phyloP scores from a whole-genome alignment of 2,888 invertebrate genomes.

The Timandra comae region DNA sequence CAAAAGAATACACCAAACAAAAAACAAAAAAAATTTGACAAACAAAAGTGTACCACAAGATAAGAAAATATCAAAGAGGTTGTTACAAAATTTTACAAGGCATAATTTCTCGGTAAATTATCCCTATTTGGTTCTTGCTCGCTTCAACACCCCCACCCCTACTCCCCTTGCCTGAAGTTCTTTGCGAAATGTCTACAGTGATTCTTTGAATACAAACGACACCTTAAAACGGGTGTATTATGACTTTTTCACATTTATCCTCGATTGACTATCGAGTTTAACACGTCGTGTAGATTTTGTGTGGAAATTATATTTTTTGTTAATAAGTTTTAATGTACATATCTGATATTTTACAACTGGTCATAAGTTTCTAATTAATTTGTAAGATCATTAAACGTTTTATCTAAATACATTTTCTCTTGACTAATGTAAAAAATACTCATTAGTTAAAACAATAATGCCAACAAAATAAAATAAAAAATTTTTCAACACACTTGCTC shows the following conservation, averaged over 20 bases:
- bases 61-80: slow-evolving; percentile 26
- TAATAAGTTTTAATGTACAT: neutral
- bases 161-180: slow-evolving; percentile 48
- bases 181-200: slow-evolving; percentile 75
- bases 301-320: slow-evolving; percentile 4
- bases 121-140: slow-evolving; percentile 57
- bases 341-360: too few species aligned
- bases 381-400: too few species aligned
- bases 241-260: slow-evolving; percentile 65
- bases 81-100: slow-evolving; percentile 45
- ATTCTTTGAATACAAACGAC: slow-evolving; percentile 77
- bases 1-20: too few species aligned
- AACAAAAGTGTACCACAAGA: slow-evolving; percentile 15
- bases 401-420: too few species aligned
- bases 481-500: too few species aligned
- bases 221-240: slow-evolving; percentile 60
- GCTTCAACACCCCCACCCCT: slow-evolving; percentile 52
- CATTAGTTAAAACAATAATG: too few species aligned
- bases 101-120: slow-evolving; percentile 69
- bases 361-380: too few species aligned
- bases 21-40: slow-evolving; percentile 20
- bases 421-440: too few species aligned
- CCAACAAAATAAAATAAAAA: too few species aligned
- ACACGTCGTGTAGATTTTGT: slow-evolving; percentile 30
- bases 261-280: slow-evolving; percentile 45